Evolutionary conservation across 2,888 invertebrate genomes (phyloP).

Genomic region (Entomobrya multifasciata): DNA sequence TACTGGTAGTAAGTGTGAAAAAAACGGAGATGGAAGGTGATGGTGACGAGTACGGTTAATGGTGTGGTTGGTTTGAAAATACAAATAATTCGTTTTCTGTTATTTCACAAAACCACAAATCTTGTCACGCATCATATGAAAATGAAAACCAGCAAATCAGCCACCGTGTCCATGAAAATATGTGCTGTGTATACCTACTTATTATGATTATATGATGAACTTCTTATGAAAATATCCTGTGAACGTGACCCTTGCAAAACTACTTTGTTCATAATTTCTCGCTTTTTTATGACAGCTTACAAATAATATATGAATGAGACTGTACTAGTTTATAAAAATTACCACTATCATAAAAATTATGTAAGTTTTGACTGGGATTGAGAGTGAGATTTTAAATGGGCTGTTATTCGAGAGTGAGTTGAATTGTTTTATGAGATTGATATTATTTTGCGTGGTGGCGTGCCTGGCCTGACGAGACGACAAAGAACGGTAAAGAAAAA

Average conservation of each 20-base stretch:
- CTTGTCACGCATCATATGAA: conserved; percentile 53
- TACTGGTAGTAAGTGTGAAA: conserved; percentile 14
- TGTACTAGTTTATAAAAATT: not conserved
- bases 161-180: conserved; percentile 61
- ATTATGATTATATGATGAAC: conserved; percentile 2
- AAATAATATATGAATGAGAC: no score
- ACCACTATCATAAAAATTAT: not conserved
- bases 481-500: no score
- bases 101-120: conserved; percentile 57
- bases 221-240: no score
- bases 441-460: no score
- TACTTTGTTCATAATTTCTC: not conserved
- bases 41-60: no score
- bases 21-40: not conserved
- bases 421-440: no score
- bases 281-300: no score
- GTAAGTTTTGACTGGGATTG: not conserved
- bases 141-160: conserved; percentile 45
- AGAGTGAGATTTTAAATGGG: no score
- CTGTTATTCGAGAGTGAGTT: no score
- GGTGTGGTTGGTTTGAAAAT: not conserved
- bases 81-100: conserved; percentile 21
- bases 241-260: conserved; percentile 64
- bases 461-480: no score
- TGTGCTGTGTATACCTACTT: no score